phyloP scores from a whole-genome alignment of 2,113 vertebrate species.

The Dasyprocta punctata region DNA sequence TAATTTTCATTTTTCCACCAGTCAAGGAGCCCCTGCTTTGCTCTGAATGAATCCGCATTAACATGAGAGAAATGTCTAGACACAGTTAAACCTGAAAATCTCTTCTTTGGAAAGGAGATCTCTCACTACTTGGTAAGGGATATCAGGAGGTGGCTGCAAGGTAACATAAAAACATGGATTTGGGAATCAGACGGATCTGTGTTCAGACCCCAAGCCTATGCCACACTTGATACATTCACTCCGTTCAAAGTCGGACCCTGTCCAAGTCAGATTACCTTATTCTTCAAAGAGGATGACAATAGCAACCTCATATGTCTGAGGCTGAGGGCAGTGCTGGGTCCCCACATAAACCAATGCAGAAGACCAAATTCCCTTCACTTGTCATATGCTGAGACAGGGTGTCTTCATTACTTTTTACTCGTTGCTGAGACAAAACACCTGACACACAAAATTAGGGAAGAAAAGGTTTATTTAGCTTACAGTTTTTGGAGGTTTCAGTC shows the following conservation, averaged over 20 bases:
- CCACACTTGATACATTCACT: background rate
- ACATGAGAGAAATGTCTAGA: constrained; percentile 50
- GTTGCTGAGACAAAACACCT: too few species aligned
- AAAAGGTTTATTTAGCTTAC: too few species aligned
- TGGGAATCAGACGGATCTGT: background rate
- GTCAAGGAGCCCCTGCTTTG: background rate
- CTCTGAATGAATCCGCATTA: constrained; percentile 54
- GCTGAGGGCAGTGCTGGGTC: background rate
- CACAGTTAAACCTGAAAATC: constrained; percentile 51
- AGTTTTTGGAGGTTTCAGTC: too few species aligned
- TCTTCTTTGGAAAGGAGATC: constrained; percentile 33
- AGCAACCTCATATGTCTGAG: accelerated
- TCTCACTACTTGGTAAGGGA: background rate
- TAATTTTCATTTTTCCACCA: background rate
- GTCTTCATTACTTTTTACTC: too few species aligned
- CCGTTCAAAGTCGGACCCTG: background rate
- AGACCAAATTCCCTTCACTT: background rate
- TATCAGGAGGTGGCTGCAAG: background rate
- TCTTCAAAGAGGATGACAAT: background rate
- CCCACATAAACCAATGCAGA: background rate
- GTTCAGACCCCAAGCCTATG: background rate
- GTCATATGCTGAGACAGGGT: background rate
- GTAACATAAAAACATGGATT: background rate
- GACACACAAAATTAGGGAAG: too few species aligned
- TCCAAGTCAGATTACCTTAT: background rate